Evolutionary conservation across 1,140 invertebrate genomes (phyloP), one percentile per base, ranked within the genome.

Genomic region (Pantala flavescens): DNA sequence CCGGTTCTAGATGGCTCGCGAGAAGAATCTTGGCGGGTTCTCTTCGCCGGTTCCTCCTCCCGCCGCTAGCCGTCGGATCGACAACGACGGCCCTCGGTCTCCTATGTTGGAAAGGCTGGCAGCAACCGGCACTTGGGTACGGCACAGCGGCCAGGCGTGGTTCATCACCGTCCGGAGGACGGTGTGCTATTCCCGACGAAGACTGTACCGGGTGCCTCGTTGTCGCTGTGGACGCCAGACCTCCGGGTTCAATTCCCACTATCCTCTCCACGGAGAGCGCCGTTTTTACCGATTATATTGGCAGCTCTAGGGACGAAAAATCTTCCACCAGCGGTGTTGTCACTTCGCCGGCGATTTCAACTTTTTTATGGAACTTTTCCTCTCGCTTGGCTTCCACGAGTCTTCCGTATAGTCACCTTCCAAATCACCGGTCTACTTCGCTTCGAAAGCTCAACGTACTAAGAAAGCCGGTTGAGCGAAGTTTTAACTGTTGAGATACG

Each of bases 21-120:
- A 82, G 80, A 74, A 81, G 81, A 82, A 82, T 82, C 82, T 77
- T 81, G 82, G 77, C 49, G 49, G 49, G n/a, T 63, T 63, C 49
- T 21, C 49, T 3, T 80, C 79, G 77, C 82, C 78, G 75, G 81
- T 81, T 77, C 79, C 79, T 77, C 83, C 81, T 78, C 83, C 81
- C 76, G 84, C 82, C 77, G 86, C 83, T 78, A 84, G 84, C 49
- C 49, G 49, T 21, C 14, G 49, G 49, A 5, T 16, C 49, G 49
- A 63, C 49, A 12, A 63, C 49, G 5, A 63, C 16, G 49, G 49
- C 49, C 49, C 49, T 63, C 49, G 49, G 49, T 19, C 49, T 3
- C 12, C 49, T 63, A 21, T 63, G 12, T 12, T 63, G 49, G 49
- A 63, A 63, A 5, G 49, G 49, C 49, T 63, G 49, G n/a, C 49